Base-by-base conservation (phyloP, 2,888 invertebrate genomes). In the Agrochola lychnidis region DNA sequence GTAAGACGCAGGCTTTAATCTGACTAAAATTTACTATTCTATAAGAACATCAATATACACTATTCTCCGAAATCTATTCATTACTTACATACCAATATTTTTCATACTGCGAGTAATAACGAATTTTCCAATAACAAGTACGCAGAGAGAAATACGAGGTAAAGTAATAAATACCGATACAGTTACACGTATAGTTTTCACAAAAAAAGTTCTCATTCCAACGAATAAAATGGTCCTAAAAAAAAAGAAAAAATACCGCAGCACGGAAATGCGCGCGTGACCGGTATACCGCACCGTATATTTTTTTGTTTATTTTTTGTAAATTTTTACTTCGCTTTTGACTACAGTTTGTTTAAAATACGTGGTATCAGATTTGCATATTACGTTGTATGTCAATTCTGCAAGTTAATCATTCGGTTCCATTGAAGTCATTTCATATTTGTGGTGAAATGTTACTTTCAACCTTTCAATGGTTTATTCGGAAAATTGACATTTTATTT, bases 251-350 rank as follows among this genome's bases (percentile, higher is more conserved):
- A 73, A 73, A 66, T 66, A 70, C 85, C 82, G 70, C 76, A 75
- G 71, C 53, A 79, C 61, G 83, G 78, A 78, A 79, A 79, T 78
- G 78, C 79, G 82, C 77, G 78, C 82, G 83, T 87, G 83, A 85
- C 83, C 83, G 59, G 85, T 82, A 57, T 79, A 75, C 85, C 75
- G 30, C 62, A 36, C 19, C 12, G 67, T 67, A 51, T 59, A 48
- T 67, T 62, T 72, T 61, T 76, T 68, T 62, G 9, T 62, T 12
- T 67, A n/a, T 66, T 73, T 76, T 84, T 85, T 70, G 59, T 51
- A 70, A 53, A 74, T 72, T 81, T 81, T 73, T 66, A 84, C 61
- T 82, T 84, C 73, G 62, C 62, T 80, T 87, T 86, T 74, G 68
- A 87, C 59, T 78, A 80, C 66, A 75, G 61, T 84, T 85, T 83